Evolutionary conservation across 2,888 invertebrate species (phyloP).

Genomic region (Trichopoda pennipes): DNA sequence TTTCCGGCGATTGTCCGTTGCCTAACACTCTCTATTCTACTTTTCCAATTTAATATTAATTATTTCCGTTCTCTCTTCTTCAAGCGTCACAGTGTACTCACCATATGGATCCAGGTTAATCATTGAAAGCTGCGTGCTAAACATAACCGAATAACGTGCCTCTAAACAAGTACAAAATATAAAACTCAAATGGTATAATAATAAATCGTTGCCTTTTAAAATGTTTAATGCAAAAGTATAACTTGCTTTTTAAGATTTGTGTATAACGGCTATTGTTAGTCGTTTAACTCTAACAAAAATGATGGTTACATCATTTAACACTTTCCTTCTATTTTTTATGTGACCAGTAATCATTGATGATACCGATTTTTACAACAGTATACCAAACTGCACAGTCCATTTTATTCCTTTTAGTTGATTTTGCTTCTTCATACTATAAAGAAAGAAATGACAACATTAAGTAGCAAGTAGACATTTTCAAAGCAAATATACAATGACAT

Average conservation of each 20-base stretch:
- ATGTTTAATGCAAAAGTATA: too few species aligned
- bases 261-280: slow-evolving; percentile 32
- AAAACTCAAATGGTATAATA: too few species aligned
- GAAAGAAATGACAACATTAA: slow-evolving; percentile 17
- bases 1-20: too few species aligned
- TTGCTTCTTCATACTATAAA: slow-evolving; percentile 34
- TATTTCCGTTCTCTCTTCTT: too few species aligned
- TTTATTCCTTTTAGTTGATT: slow-evolving; percentile 29
- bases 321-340: slow-evolving; percentile 34
- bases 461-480: slow-evolving; percentile 40
- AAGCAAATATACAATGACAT: slow-evolving; percentile 47
- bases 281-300: background rate
- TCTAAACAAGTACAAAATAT: too few species aligned
- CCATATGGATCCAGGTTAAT: too few species aligned
- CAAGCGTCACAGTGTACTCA: too few species aligned
- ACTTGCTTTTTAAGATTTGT: background rate
- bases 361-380: slow-evolving; percentile 18
- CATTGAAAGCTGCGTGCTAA: too few species aligned
- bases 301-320: slow-evolving; percentile 29
- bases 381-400: slow-evolving; percentile 9
- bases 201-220: background rate
- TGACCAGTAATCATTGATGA: slow-evolving; percentile 37
- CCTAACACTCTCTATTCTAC: too few species aligned
- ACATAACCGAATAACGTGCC: too few species aligned
- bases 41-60: too few species aligned